Conservation (phyloP, 2,113 vertebrate species). For the Chaetops frenatus region DNA sequence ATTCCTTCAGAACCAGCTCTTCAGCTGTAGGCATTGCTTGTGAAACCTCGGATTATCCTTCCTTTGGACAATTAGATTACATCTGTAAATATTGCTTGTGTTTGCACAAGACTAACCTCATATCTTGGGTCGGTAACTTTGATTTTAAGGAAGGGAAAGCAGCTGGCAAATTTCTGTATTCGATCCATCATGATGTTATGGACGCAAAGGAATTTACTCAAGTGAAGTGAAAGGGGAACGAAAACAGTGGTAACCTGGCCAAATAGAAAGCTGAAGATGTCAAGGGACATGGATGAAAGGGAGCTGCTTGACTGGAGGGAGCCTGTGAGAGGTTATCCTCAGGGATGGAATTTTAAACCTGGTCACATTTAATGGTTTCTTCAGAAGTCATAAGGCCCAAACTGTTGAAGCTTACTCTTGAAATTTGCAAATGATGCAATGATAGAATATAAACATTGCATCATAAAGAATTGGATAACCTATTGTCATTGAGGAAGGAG, state of each 20-base stretch:
- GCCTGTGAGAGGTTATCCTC: not conserved
- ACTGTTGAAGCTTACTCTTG: not conserved
- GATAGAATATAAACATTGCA: not conserved
- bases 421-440: not conserved
- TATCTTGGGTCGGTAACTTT: not conserved
- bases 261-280: not conserved
- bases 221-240: not conserved
- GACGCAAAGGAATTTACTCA: not conserved
- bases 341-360: not conserved
- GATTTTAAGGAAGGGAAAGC: not conserved
- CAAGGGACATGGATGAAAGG: not conserved
- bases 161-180: not conserved
- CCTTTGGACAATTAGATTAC: not conserved
- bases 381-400: not conserved
- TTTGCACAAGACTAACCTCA: not conserved
- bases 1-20: not conserved
- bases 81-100: rapidly evolving
- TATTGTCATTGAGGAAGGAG: not conserved
- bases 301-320: not conserved
- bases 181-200: not conserved
- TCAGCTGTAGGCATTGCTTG: not conserved
- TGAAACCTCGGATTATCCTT: not conserved
- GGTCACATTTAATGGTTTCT: not conserved
- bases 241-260: not conserved
- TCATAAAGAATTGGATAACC: not conserved